A percentile compares a stretch with the other conserved stretches of the same genome.
These are phyloP conservation scores for Typhlomys cinereus DNA, from an alignment of 2,113 vertebrate genomes.

Conservation along the genomic window DNA sequence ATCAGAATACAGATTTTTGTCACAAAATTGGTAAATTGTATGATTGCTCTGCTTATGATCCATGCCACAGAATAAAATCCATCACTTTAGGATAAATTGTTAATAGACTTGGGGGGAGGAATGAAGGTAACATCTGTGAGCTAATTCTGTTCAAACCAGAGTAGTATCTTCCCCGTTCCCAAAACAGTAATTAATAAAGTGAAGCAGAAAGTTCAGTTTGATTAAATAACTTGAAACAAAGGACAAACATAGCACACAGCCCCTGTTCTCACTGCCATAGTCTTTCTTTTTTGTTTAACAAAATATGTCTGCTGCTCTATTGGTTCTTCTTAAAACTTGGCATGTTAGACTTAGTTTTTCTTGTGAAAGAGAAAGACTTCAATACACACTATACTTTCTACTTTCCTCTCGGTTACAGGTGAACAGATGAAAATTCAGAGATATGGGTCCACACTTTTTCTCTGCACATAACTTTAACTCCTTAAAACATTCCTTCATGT, in stretches of 20 bases:
- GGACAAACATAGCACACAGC: neutral
- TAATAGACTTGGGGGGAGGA: conserved; percentile 26
- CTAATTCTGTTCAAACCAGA: conserved; percentile 43
- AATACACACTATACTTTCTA: neutral
- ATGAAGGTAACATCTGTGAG: conserved; percentile 50
- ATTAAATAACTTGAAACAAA: conserved; percentile 53
- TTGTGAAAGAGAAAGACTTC: conserved; percentile 7
- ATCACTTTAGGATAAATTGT: conserved; percentile 46
- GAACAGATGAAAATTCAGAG: neutral
- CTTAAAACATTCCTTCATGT: neutral
- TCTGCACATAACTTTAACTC: conserved; percentile 55
- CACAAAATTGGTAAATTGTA: neutral
- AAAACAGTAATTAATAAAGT: conserved; percentile 58
- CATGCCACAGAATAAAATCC: conserved; percentile 46
- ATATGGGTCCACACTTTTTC: neutral
- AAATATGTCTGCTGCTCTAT: neutral
- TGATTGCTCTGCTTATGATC: conserved; percentile 26
- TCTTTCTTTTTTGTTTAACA: conserved; percentile 22
- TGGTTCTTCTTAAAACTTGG: conserved; percentile 21
- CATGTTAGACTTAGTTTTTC: neutral
- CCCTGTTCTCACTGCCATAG: neutral
- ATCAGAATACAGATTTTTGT: conserved; percentile 20
- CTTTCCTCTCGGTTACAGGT: neutral
- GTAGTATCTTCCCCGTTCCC: conserved; percentile 7
- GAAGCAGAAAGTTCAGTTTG: conserved; percentile 52